Percentiles rank a stretch among this genome's conserved stretches.
Conservation (phyloP, 2,888 invertebrate species). For the Oligia strigilis region DNA sequence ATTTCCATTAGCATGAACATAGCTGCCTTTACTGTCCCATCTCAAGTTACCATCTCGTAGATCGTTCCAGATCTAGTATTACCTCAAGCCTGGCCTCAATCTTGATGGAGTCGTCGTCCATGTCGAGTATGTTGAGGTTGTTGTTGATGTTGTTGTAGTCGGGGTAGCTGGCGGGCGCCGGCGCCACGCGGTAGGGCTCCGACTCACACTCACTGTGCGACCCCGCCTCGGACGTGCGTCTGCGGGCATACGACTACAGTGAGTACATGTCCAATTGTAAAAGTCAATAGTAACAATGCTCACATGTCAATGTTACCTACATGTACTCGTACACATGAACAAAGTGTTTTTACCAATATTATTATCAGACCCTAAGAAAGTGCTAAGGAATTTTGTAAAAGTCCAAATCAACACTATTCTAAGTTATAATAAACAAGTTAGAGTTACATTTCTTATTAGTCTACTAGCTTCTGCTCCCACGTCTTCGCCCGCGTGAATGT, state of each 20-base stretch:
- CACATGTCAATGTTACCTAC: too few species aligned
- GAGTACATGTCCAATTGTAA: neutral
- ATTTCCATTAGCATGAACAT: neutral
- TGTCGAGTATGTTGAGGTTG: constrained; percentile 86
- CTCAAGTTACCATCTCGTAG: neutral
- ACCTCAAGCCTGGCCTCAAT: constrained; percentile 85
- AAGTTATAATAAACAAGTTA: too few species aligned
- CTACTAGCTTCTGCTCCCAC: too few species aligned
- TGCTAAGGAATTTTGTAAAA: too few species aligned
- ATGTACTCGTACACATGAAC: too few species aligned
- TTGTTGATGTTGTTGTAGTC: constrained; percentile 85
- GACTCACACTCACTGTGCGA: constrained; percentile 69
- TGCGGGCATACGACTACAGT: constrained; percentile 37
- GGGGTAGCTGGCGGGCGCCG: constrained; percentile 67
- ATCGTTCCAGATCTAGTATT: constrained; percentile 13
- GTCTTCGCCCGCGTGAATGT: too few species aligned
- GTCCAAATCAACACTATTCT: too few species aligned
- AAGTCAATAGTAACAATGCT: neutral
- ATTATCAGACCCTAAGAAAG: too few species aligned
- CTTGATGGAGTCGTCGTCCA: constrained; percentile 88
- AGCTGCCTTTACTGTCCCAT: neutral
- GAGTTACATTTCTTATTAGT: too few species aligned
- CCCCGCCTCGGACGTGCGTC: constrained; percentile 69
- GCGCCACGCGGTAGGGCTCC: constrained; percentile 61
- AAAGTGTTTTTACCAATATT: too few species aligned